Conservation (phyloP, 2,888 invertebrate genomes). For the Euplagia quadripunctaria region DNA sequence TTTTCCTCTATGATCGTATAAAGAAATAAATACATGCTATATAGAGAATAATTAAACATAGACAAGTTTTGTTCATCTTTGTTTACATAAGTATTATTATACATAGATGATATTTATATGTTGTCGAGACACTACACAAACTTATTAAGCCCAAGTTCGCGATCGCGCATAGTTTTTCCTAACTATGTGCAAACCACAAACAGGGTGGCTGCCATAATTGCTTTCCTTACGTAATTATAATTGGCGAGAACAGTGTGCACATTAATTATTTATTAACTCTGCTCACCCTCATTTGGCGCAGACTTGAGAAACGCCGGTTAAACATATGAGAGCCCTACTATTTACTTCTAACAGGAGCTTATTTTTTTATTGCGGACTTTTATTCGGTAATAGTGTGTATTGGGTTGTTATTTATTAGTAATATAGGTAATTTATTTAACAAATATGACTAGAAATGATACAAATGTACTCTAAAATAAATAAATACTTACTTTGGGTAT, state of each 20-base stretch:
- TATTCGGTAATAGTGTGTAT: constrained; percentile 19
- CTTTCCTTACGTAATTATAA: constrained; percentile 84
- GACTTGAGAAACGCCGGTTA: constrained; percentile 82
- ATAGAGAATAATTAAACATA: too few relatives aligned
- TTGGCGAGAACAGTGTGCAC: constrained; percentile 80
- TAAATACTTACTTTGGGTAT: neutral
- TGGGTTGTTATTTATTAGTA: constrained; percentile 2
- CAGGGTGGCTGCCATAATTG: constrained; percentile 66
- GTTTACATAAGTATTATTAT: neutral
- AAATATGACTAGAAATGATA: neutral
- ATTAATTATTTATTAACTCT: constrained; percentile 85
- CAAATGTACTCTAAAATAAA: neutral
- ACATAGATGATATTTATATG: neutral
- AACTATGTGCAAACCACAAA: constrained; percentile 54
- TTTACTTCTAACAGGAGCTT: constrained; percentile 70
- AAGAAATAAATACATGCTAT: neutral
- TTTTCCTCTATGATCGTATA: neutral
- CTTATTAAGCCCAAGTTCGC: constrained; percentile 32
- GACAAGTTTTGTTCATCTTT: neutral
- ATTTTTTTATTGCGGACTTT: constrained; percentile 67
- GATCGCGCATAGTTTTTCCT: constrained; percentile 50
- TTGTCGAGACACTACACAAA: neutral
- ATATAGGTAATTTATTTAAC: neutral
- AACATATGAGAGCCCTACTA: constrained; percentile 71
- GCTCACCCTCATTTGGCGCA: constrained; percentile 76